phyloP scores from a whole-genome alignment of 2,113 vertebrate species.

The Myrmophylax atrothorax region DNA sequence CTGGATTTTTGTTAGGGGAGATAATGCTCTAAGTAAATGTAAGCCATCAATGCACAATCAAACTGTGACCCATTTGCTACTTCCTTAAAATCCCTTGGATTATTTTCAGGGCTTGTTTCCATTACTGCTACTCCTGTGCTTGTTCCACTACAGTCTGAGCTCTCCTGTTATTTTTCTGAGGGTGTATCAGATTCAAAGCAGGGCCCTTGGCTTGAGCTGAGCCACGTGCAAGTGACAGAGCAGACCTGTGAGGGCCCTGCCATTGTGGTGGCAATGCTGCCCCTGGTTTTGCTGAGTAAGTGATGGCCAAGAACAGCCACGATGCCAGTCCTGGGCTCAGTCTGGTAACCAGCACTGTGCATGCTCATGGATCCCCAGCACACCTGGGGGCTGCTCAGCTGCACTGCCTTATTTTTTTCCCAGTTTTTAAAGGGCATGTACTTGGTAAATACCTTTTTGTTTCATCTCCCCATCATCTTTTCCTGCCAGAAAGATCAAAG shows the following conservation, averaged over 20 bases:
- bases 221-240: neutral
- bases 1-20: slow-evolving; percentile 52
- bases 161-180: neutral
- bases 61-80: neutral
- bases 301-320: neutral
- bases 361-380: neutral
- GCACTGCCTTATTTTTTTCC: neutral
- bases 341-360: neutral
- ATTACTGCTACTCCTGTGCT: neutral
- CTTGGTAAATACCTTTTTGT: neutral
- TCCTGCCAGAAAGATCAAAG: neutral
- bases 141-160: neutral
- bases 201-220: neutral
- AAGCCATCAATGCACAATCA: neutral
- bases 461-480: neutral
- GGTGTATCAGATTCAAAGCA: neutral
- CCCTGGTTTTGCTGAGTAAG: neutral
- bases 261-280: neutral
- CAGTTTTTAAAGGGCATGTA: neutral
- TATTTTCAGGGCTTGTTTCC: slow-evolving; percentile 32
- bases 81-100: slow-evolving; percentile 31
- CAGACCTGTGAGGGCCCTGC: neutral
- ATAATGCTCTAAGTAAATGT: slow-evolving; percentile 24
- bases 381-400: neutral
- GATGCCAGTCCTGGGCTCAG: neutral